phyloP scores from a whole-genome alignment of 2,797 vertebrate species.

The Varecia variegata region DNA sequence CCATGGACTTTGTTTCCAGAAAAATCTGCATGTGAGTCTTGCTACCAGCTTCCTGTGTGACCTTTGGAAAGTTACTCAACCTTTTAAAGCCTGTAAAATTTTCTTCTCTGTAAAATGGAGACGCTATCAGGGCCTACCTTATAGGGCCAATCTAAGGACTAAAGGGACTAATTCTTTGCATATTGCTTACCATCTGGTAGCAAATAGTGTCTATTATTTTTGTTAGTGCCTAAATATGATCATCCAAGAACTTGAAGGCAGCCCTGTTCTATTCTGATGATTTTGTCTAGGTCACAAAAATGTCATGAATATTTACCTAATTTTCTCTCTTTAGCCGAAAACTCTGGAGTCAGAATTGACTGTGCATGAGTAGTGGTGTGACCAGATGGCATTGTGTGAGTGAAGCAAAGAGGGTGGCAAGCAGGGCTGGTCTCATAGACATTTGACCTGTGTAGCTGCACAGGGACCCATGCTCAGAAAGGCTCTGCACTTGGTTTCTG shows the following conservation, averaged over 20 bases:
- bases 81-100: neutral
- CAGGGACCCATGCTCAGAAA: neutral
- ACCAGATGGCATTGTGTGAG: neutral
- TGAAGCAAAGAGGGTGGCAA: neutral
- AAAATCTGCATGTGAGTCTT: neutral
- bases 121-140: neutral
- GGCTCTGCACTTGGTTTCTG: neutral
- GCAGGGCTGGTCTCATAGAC: neutral
- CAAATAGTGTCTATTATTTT: neutral
- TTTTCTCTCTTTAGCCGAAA: neutral
- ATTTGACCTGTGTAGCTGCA: neutral
- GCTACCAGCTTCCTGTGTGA: neutral
- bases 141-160: neutral
- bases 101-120: constrained; percentile 2
- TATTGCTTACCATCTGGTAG: neutral
- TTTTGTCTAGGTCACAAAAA: neutral
- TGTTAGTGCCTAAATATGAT: neutral
- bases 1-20: neutral
- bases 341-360: neutral
- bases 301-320: neutral
- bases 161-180: neutral
- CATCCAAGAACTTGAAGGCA: neutral
- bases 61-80: neutral
- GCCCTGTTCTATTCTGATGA: neutral
- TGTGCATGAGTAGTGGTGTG: no score